Percentiles rank a stretch among this genome's conserved stretches.
Conservation (phyloP, 2,113 vertebrate genomes). For the Danionella cerebrum region DNA sequence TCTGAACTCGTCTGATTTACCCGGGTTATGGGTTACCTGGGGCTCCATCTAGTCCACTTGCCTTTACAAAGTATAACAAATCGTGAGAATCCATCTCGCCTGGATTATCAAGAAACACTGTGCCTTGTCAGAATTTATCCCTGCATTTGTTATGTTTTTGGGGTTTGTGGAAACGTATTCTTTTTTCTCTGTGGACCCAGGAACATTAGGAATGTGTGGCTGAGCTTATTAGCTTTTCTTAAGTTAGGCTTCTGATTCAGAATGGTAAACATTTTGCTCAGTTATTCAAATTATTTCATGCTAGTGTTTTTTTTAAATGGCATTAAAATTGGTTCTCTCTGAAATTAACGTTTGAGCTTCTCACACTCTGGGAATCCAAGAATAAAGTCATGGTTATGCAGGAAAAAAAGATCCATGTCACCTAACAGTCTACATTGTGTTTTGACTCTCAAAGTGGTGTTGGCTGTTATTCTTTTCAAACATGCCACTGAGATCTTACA, state of each 20-base stretch:
- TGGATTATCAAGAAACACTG: slow-evolving; percentile 48
- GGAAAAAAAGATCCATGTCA: no score
- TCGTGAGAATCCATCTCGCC: not conserved
- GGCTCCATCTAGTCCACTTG: not conserved
- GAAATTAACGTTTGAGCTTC: no score
- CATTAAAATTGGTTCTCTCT: no score
- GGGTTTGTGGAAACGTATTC: not conserved
- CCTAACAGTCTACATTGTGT: no score
- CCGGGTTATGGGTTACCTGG: no score
- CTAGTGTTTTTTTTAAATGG: not conserved
- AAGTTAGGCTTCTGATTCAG: no score
- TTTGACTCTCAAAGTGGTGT: no score
- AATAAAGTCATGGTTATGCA: no score
- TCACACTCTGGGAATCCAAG: no score
- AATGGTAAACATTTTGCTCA: not conserved
- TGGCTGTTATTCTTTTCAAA: no score
- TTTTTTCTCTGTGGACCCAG: not conserved
- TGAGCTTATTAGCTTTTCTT: not conserved
- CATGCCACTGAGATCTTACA: no score
- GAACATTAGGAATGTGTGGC: not conserved
- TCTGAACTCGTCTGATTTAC: slow-evolving; percentile 12
- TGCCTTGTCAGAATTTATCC: slow-evolving; percentile 68
- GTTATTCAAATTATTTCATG: not conserved
- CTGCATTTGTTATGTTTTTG: no score
- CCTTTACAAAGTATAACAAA: not conserved